Conservation (phyloP, 1,140 invertebrate species). For the Fopius arisanus region DNA sequence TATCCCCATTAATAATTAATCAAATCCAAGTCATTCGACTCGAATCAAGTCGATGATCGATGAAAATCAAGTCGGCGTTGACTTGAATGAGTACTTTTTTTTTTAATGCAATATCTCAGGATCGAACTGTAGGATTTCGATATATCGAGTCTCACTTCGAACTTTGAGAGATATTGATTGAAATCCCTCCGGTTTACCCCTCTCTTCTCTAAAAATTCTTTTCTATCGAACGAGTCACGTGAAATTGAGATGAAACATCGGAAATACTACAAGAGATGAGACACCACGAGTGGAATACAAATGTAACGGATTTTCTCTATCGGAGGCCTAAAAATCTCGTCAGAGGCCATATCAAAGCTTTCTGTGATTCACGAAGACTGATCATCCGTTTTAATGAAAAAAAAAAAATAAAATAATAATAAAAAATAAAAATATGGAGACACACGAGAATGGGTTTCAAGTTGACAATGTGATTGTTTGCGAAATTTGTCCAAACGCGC, state of each 20-base stretch:
- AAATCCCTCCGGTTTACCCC: neutral
- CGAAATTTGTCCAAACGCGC: conserved; percentile 19
- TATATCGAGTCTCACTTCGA: no score
- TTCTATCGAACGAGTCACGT: conserved; percentile 1
- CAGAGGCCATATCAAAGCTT: conserved; percentile 61
- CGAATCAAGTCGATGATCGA: no score
- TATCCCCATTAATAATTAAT: no score
- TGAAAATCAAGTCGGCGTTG: no score
- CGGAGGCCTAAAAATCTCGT: conserved; percentile 30
- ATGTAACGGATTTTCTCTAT: conserved; percentile 5
- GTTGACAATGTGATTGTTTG: neutral
- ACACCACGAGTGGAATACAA: neutral
- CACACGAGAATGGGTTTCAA: neutral
- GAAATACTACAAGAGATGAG: neutral
- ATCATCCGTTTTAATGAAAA: conserved; percentile 47
- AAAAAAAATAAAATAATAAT: conserved; percentile 33
- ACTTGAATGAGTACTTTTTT: no score
- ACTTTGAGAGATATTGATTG: no score
- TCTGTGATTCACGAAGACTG: conserved; percentile 63
- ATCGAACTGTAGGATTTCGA: no score
- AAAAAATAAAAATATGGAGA: conserved; percentile 22
- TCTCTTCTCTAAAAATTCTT: neutral
- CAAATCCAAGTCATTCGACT: no score
- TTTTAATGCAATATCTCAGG: no score
- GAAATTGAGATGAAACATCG: neutral